phyloP scores from a whole-genome alignment of 1,140 invertebrate genomes.

The Parasteatoda tepidariorum region DNA sequence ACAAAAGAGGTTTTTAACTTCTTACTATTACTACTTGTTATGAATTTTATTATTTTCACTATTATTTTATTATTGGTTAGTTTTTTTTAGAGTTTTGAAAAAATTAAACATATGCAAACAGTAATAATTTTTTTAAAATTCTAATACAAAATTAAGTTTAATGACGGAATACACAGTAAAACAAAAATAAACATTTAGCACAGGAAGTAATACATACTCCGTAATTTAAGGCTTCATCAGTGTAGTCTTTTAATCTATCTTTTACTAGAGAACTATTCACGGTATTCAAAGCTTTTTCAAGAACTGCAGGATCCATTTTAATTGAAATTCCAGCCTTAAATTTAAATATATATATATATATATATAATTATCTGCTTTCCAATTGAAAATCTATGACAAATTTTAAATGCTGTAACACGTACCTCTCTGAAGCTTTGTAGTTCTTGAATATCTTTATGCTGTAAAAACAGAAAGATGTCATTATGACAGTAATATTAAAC shows the following conservation, averaged over 20 bases:
- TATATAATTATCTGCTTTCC: neutral
- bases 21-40: no score
- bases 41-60: no score
- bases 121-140: no score
- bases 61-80: no score
- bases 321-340: constrained; percentile 64
- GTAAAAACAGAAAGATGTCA: constrained; percentile 15
- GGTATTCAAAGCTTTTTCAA: constrained; percentile 45
- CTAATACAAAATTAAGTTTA: no score
- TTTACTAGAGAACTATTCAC: constrained; percentile 42
- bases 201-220: constrained; percentile 57
- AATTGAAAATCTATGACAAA: neutral
- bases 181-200: no score
- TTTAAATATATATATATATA: neutral
- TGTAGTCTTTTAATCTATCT: constrained; percentile 69
- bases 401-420: neutral
- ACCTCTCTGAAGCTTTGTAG: constrained; percentile 63
- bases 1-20: no score
- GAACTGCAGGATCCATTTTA: constrained; percentile 59
- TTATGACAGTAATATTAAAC: no score
- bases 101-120: no score
- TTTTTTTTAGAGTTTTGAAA: no score
- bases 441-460: constrained; percentile 66
- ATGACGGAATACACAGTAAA: no score
- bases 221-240: constrained; percentile 62